phyloP scores from a whole-genome alignment of 1,140 invertebrate species.

The Choristoneura fumiferana region DNA sequence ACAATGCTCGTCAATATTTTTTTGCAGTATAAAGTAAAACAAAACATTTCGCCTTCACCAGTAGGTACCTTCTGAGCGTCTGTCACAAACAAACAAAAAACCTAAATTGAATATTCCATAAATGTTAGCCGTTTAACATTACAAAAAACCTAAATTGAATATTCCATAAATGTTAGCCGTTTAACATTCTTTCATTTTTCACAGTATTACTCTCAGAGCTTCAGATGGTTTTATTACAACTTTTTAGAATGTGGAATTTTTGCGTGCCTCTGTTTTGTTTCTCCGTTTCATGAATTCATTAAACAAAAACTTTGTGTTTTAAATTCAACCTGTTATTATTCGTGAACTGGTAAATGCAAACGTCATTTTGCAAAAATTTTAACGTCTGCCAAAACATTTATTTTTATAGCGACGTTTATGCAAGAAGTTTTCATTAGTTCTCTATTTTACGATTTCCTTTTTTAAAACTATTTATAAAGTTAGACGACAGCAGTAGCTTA shows the following conservation, averaged over 20 bases:
- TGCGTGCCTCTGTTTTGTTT: constrained; percentile 55
- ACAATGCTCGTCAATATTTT: neutral
- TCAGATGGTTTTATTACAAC: constrained; percentile 62
- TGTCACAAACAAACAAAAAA: constrained; percentile 17
- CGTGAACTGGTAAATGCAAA: constrained; percentile 31
- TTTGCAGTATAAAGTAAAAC: neutral
- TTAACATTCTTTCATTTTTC: constrained; percentile 61
- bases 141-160: constrained; percentile 32
- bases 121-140: constrained; percentile 56
- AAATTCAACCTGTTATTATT: constrained; percentile 43
- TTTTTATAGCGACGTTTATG: constrained; percentile 12
- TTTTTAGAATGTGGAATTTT: constrained; percentile 54
- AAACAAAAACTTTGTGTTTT: constrained; percentile 45
- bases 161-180: constrained; percentile 51
- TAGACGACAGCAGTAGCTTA: too few species aligned
- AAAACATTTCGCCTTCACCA: neutral
- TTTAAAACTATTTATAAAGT: too few species aligned
- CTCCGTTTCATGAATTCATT: constrained; percentile 49
- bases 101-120: constrained; percentile 42
- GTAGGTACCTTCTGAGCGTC: neutral
- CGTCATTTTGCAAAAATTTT: constrained; percentile 13
- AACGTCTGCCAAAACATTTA: too few species aligned
- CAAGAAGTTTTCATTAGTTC: too few species aligned
- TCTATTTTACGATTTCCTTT: too few species aligned
- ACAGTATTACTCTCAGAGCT: constrained; percentile 46